Evolutionary conservation across 2,113 vertebrate genomes (phyloP).

Genomic region (Pygoscelis adeliae): DNA sequence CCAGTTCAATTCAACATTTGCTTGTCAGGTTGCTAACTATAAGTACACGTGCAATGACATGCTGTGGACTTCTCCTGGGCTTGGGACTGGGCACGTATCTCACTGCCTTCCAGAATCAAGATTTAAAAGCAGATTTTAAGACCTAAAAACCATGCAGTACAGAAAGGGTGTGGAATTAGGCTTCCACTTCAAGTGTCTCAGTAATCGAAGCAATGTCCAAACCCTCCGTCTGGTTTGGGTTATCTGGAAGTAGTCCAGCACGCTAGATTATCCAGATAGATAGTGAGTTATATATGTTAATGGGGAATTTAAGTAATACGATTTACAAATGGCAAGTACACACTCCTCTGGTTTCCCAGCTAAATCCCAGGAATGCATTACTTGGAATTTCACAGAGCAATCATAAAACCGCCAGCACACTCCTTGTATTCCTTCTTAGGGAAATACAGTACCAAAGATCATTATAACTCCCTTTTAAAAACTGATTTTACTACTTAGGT

Average conservation of each 20-base stretch:
- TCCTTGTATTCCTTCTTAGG: neutral
- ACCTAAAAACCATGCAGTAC: neutral
- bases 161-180: neutral
- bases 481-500: neutral
- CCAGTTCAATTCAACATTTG: neutral
- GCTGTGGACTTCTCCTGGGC: neutral
- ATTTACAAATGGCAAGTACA: conserved; percentile 2
- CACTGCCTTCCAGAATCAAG: neutral
- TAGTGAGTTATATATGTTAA: neutral
- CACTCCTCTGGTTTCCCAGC: conserved; percentile 3
- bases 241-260: neutral
- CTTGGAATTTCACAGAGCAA: neutral
- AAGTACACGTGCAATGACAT: neutral
- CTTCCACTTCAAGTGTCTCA: neutral
- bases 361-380: conserved; percentile 22
- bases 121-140: neutral
- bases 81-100: neutral
- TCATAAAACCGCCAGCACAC: neutral
- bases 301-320: neutral
- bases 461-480: neutral
- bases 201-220: neutral
- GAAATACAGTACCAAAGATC: neutral
- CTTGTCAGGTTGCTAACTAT: neutral
- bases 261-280: neutral
- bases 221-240: neutral